Evolutionary conservation across 2,113 vertebrate species (phyloP), one percentile per base, ranked within the genome.

Genomic region (Enhydra lutris): DNA sequence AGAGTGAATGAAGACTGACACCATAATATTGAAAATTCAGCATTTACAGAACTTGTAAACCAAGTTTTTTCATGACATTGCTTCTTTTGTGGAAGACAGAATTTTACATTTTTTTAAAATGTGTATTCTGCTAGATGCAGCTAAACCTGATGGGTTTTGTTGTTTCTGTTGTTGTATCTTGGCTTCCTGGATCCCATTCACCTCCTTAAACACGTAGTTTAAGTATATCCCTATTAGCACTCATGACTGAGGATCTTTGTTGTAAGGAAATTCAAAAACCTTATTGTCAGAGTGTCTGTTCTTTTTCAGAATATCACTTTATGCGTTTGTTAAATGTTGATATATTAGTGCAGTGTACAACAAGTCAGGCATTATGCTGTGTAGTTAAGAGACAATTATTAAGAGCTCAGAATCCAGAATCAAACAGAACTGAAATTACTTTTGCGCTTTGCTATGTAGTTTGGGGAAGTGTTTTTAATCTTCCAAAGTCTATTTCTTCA

Each of bases 1-100:
- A 98, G 97, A 98, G 94, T 99, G 98, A 99, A 99, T 99, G 99
- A 99, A 99, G 98, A 99, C 97, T 99, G 98, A 98, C 98, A 99
- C 91, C 78, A 74, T 96, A 98, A 99, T 99, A 99, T 98, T 98
- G 98, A 98, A 99, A 99, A 97, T 34, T 98, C 98, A 98, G 97
- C 97, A 87, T 99, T 99, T 97, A 98, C 97, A 98, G 96, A 99
- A 99, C 96, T 97, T 89, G 31, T 82, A 98, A 93, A 96, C 52
- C 0, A 95, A 98, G 98, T 98, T 99, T 99, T 99, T 97, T 99
- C 98, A 98, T 98, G 98, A 99, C 98, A 36, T 93, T 98, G 98
- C 99, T 98, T 36, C 97, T 98, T 99, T 98, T 98, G 92, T 99
- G 98, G 96, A 98, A 98, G 97, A 98, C 96, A 97, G 95, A 55